Evolutionary conservation across 2,797 vertebrate species (phyloP).

Genomic region (Centropyge bicolor): DNA sequence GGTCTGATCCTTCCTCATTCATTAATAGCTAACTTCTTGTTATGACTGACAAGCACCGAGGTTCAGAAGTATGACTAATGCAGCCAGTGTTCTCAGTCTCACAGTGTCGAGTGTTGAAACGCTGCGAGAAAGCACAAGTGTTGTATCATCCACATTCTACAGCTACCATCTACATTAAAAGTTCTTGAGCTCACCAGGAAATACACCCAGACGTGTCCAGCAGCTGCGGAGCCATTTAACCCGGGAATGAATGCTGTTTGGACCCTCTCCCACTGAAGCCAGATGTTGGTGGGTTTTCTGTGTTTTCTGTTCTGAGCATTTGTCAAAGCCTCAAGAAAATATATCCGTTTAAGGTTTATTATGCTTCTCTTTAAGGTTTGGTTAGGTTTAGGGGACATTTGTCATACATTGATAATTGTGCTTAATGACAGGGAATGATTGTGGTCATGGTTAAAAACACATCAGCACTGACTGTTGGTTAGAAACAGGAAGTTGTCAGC

Average conservation of each 20-base stretch:
- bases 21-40: slow-evolving; percentile 54
- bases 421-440: not conserved
- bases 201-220: not conserved
- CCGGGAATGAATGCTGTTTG: too few relatives aligned
- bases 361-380: not conserved
- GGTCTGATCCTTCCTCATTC: slow-evolving; percentile 40
- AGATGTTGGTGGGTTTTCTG: too few relatives aligned
- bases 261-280: too few relatives aligned
- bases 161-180: slow-evolving; percentile 14
- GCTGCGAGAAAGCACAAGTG: slow-evolving; percentile 14
- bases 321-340: not conserved
- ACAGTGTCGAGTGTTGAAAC: slow-evolving; percentile 21
- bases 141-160: not conserved
- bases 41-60: slow-evolving; percentile 29
- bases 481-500: not conserved
- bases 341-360: not conserved
- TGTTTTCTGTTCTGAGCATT: not conserved
- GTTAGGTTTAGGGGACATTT: not conserved
- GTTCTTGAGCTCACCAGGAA: slow-evolving; percentile 5
- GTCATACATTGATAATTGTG: not conserved
- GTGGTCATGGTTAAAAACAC: not conserved
- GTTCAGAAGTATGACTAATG: slow-evolving; percentile 47
- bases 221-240: too few relatives aligned
- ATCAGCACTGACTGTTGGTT: too few relatives aligned
- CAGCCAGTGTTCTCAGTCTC: slow-evolving; percentile 20